Percentiles rank a stretch among this genome's conserved stretches.
phyloP scores from a whole-genome alignment of 2,797 vertebrate species.

The Neoniphon sammara region DNA sequence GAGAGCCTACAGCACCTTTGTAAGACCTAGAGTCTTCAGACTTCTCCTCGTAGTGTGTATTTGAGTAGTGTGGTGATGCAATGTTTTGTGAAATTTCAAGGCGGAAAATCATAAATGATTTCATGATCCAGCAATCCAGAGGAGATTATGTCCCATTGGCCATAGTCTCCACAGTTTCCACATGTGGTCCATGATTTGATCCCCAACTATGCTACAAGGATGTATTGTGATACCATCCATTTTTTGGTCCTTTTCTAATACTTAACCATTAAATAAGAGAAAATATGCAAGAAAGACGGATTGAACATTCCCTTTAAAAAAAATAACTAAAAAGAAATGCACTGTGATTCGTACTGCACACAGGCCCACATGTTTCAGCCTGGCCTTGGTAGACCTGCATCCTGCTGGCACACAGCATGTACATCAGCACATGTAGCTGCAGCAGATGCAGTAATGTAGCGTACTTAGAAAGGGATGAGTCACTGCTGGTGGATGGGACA shows the following conservation, averaged over 20 bases:
- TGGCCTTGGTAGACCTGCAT: not conserved
- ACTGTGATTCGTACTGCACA: not conserved
- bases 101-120: conserved; percentile 29
- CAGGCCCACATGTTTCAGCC: not conserved
- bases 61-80: not conserved
- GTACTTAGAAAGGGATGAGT: conserved; percentile 52
- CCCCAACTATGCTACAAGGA: conserved; percentile 18
- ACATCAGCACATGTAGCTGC: conserved; percentile 2
- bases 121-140: conserved; percentile 17
- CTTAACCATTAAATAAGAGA: too few species aligned
- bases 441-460: conserved; percentile 31
- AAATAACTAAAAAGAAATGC: not conserved
- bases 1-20: not conserved
- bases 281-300: too few species aligned
- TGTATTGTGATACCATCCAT: conserved; percentile 7
- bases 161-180: conserved; percentile 21
- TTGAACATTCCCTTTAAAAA: too few species aligned
- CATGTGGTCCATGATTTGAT: conserved; percentile 16
- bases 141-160: conserved; percentile 11
- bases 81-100: not conserved
- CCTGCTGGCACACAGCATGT: conserved; percentile 14
- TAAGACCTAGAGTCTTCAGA: not conserved
- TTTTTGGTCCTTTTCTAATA: not conserved
- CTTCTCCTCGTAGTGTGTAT: not conserved
- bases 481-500: conserved; percentile 48